phyloP scores from a whole-genome alignment of 2,888 invertebrate genomes.

The Drosophila picticornis region DNA sequence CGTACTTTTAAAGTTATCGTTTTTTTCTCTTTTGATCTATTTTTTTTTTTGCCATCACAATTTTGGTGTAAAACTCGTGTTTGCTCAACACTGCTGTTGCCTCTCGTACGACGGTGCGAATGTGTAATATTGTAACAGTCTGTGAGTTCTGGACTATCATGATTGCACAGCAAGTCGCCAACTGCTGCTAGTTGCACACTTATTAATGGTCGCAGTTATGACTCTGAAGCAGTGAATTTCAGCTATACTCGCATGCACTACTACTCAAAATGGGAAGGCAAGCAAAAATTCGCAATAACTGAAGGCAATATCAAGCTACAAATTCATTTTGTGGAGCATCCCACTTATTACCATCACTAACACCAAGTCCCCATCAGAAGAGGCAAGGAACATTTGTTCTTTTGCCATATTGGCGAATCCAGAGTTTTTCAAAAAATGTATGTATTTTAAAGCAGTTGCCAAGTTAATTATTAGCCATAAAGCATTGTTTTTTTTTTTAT shows the following conservation, averaged over 20 bases:
- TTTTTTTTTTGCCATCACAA: constrained; percentile 26
- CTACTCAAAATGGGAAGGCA: not conserved
- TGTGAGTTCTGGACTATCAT: constrained; percentile 8
- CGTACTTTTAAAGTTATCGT: constrained; percentile 26
- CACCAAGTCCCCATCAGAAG: too few relatives aligned
- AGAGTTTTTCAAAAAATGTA: not conserved
- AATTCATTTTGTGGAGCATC: constrained; percentile 7
- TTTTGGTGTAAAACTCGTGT: constrained; percentile 33
- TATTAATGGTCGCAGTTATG: constrained; percentile 22
- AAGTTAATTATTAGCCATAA: constrained; percentile 3
- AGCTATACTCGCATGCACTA: not conserved
- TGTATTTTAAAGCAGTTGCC: not conserved
- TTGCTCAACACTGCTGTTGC: not conserved
- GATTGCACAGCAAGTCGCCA: constrained; percentile 11
- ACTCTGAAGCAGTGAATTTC: constrained; percentile 6
- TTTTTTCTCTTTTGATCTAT: not conserved
- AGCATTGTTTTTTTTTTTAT: not conserved
- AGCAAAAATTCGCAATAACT: not conserved
- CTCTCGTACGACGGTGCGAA: constrained; percentile 49
- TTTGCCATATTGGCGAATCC: not conserved
- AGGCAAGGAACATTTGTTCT: not conserved
- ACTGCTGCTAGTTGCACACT: constrained; percentile 1
- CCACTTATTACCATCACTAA: not conserved
- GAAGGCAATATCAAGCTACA: not conserved
- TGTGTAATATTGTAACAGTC: constrained; percentile 44